phyloP scores from a whole-genome alignment of 2,888 invertebrate species.

The Macrophya annulata region DNA sequence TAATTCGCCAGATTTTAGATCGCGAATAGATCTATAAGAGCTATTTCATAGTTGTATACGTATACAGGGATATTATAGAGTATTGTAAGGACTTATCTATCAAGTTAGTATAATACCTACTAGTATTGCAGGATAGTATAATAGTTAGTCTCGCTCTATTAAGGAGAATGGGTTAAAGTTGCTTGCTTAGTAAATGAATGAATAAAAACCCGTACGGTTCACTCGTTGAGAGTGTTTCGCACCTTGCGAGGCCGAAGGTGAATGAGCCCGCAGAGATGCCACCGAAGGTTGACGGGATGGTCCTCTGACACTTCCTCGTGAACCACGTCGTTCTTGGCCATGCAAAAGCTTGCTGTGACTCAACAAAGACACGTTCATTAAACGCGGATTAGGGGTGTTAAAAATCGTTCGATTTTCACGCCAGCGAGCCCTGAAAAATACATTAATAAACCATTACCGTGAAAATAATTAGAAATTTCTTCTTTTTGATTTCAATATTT shows the following conservation, averaged over 20 bases:
- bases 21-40: constrained; percentile 4
- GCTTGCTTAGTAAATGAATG: constrained; percentile 78
- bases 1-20: not conserved
- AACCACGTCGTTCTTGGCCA: constrained; percentile 89
- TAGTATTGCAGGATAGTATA: constrained; percentile 50
- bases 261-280: constrained; percentile 91
- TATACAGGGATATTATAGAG: constrained; percentile 1
- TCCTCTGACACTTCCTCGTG: constrained; percentile 89
- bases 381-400: constrained; percentile 95
- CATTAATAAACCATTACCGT: constrained; percentile 43
- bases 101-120: constrained; percentile 33
- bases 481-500: not conserved
- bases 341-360: constrained; percentile 91
- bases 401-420: constrained; percentile 95
- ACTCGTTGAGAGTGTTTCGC: constrained; percentile 79
- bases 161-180: constrained; percentile 69
- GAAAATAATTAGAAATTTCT: constrained; percentile 46
- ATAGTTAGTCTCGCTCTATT: constrained; percentile 55
- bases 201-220: constrained; percentile 79
- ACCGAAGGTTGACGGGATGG: constrained; percentile 93
- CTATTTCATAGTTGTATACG: constrained; percentile 19
- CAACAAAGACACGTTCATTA: constrained; percentile 94
- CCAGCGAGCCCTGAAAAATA: constrained; percentile 90
- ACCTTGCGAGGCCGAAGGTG: constrained; percentile 87
- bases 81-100: constrained; percentile 18